phyloP scores from a whole-genome alignment of 1,140 invertebrate species.

The Sminthurides bifidus region DNA sequence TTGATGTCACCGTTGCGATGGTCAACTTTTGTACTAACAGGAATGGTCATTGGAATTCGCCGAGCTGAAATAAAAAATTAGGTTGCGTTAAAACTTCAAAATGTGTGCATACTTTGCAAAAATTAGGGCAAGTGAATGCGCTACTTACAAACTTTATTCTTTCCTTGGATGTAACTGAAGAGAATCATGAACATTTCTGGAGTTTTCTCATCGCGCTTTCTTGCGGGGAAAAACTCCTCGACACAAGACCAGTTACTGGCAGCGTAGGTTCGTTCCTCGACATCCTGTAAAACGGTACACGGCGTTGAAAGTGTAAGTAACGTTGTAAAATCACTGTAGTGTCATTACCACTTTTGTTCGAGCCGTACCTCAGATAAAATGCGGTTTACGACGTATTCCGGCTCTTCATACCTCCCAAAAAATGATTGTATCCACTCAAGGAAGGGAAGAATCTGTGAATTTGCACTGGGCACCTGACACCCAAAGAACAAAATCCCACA shows the following conservation, averaged over 20 bases:
- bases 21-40: conserved; percentile 27
- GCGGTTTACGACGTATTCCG: conserved; percentile 1
- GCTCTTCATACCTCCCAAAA: conserved; percentile 27
- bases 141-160: conserved; percentile 25
- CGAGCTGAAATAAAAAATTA: conserved; percentile 1
- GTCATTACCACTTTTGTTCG: no score
- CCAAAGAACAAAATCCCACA: no score
- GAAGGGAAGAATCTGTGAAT: conserved; percentile 22
- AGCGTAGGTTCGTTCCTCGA: conserved; percentile 28
- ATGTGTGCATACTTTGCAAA: background rate
- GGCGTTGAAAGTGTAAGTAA: no score
- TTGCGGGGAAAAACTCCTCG: conserved; percentile 15
- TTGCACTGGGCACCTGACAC: no score
- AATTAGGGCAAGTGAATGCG: background rate
- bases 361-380: no score
- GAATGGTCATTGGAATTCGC: conserved; percentile 30
- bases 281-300: no score
- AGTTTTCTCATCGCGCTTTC: conserved; percentile 17
- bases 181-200: conserved; percentile 31
- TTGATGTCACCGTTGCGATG: conserved; percentile 30
- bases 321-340: background rate
- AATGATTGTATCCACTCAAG: conserved; percentile 25
- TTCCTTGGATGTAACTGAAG: conserved; percentile 29
- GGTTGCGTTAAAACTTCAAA: background rate
- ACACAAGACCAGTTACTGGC: conserved; percentile 28